Conservation (phyloP, 2,888 invertebrate genomes). For the Pterostichus madidus region DNA sequence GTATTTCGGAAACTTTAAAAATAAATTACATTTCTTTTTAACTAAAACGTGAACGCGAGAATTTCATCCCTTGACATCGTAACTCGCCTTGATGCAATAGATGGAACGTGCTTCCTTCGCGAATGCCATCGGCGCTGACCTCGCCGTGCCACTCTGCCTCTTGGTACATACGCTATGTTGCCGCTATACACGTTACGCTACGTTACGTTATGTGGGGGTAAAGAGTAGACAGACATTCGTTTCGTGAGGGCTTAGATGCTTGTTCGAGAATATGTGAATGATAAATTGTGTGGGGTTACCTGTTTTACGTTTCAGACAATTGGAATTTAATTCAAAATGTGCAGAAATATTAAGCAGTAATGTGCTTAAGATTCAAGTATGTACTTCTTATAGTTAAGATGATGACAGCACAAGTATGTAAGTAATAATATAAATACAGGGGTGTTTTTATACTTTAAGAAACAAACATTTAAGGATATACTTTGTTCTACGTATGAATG, state of each 20-base stretch:
- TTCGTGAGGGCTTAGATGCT: slow-evolving; percentile 11
- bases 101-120: slow-evolving; percentile 42
- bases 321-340: not conserved
- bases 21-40: slow-evolving; percentile 64
- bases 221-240: slow-evolving; percentile 37
- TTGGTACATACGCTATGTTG: slow-evolving; percentile 9
- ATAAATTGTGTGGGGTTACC: slow-evolving; percentile 6
- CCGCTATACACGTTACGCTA: slow-evolving; percentile 3
- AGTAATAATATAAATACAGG: too few relatives aligned
- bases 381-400: too few relatives aligned
- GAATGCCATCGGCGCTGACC: not conserved
- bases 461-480: too few relatives aligned
- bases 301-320: slow-evolving; percentile 6
- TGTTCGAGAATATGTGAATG: slow-evolving; percentile 6
- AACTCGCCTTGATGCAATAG: slow-evolving; percentile 60
- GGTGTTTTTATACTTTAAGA: too few relatives aligned
- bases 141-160: not conserved
- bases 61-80: slow-evolving; percentile 56
- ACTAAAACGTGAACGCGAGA: slow-evolving; percentile 56
- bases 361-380: too few relatives aligned
- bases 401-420: too few relatives aligned
- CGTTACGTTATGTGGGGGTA: slow-evolving; percentile 4
- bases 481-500: too few relatives aligned
- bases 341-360: too few relatives aligned
- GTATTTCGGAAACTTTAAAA: slow-evolving; percentile 58